These are phyloP conservation scores for Pammene aurita DNA, from an alignment of 2,888 invertebrate genomes.

Conservation along the genomic window DNA sequence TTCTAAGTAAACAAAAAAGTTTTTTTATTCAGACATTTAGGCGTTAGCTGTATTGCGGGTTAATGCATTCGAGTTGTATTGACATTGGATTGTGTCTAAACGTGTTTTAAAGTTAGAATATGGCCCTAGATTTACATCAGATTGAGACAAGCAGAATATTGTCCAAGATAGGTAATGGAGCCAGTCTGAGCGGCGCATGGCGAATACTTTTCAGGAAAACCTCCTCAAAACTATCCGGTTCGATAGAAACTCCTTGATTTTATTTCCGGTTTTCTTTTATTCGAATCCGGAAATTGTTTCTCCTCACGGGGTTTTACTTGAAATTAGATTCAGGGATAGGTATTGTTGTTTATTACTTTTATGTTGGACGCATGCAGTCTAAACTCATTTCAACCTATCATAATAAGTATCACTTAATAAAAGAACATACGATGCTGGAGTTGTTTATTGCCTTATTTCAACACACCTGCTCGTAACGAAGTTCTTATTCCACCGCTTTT, in stretches of 20 bases:
- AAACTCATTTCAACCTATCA: no score
- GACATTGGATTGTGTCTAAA: no score
- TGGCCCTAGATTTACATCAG: background rate
- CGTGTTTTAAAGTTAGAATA: background rate
- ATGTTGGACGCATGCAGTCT: background rate
- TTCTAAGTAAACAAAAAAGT: no score
- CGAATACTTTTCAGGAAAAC: constrained; percentile 64
- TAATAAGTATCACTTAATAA: no score
- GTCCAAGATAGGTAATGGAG: constrained; percentile 58
- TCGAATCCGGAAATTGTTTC: constrained; percentile 40
- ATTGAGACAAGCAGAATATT: constrained; percentile 38
- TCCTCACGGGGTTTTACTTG: constrained; percentile 32
- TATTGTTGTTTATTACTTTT: background rate
- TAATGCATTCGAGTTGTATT: no score
- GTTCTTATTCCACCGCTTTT: no score
- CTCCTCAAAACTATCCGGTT: constrained; percentile 77
- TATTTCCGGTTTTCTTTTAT: constrained; percentile 57
- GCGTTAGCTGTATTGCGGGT: no score
- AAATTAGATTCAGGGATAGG: constrained; percentile 20
- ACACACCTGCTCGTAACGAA: no score
- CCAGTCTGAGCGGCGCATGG: constrained; percentile 67
- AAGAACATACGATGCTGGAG: no score
- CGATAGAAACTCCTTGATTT: constrained; percentile 78
- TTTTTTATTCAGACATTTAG: no score
- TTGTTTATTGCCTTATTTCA: no score